Conservation (phyloP, 2,888 invertebrate genomes). For the Auanema freiburgensis region DNA sequence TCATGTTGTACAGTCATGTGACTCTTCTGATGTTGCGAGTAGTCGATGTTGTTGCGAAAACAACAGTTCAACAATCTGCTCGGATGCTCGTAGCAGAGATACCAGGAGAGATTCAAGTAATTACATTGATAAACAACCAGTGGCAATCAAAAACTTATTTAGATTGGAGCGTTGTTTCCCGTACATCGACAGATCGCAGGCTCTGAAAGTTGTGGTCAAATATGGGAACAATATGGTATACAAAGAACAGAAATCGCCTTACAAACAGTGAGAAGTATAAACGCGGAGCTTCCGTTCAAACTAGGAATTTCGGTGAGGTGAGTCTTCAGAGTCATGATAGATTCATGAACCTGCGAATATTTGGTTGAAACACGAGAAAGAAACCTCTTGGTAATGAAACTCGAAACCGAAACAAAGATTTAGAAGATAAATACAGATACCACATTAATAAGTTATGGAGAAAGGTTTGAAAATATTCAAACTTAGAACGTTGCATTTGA, state of each 20-base stretch:
- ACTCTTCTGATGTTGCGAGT: slow-evolving; percentile 61
- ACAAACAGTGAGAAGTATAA: slow-evolving; percentile 67
- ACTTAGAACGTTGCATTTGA: no score
- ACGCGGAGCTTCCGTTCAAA: slow-evolving; percentile 70
- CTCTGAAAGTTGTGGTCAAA: slow-evolving; percentile 70
- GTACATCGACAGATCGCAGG: slow-evolving; percentile 62
- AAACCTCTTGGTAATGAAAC: neutral
- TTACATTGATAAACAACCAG: slow-evolving; percentile 1
- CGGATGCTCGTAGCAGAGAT: slow-evolving; percentile 62
- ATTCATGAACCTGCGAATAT: no score
- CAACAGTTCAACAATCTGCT: slow-evolving; percentile 61
- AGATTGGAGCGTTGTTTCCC: slow-evolving; percentile 64
- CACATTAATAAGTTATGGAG: no score
- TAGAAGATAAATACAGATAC: no score
- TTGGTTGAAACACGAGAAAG: no score
- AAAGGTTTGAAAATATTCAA: no score
- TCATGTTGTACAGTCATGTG: slow-evolving; percentile 58
- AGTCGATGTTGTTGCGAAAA: slow-evolving; percentile 61
- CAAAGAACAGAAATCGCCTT: slow-evolving; percentile 70
- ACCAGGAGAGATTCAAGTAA: slow-evolving; percentile 61
- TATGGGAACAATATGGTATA: slow-evolving; percentile 78
- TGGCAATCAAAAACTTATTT: slow-evolving; percentile 15
- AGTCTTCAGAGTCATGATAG: neutral
- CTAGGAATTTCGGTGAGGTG: slow-evolving; percentile 68
- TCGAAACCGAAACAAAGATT: neutral